Base-by-base conservation (phyloP, 1,140 invertebrate genomes). In the Drosophila neocordata region DNA sequence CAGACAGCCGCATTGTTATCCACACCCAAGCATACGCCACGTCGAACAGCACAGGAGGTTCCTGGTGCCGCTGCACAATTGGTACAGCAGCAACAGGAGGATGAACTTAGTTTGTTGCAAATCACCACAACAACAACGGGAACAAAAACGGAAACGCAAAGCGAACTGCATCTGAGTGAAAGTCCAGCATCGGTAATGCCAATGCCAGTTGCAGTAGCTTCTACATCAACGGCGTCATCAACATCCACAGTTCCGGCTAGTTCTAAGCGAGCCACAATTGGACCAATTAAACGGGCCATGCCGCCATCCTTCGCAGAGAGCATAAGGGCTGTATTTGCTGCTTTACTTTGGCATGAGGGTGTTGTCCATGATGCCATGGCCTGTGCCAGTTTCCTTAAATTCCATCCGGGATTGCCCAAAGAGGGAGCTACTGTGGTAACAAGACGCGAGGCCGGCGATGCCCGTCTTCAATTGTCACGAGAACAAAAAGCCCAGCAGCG, bases 301-400 rank as follows among this genome's bases (percentile, higher is more conserved):
- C 97, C 97, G 73, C 97, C 98, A 0, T 97, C 97, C 0, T 95
- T 98, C 13, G 98, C 97, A 0, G 98, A 99, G 91, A 97, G 97
- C 82, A 92, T 98, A 4, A 93, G 98, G 5, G 96, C 97, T 0
- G 96, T 99, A 0, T 99, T 99, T 92, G 98, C 98, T 0, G 97
- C 98, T 0, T 96, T 99, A 82, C 92, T 99, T 1, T 99, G 98
- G 98, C 98, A 99, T 92, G 98, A 99, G 93, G 98, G 94, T 1
- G 96, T 99, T 44, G 97, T 99, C 0, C 97, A 99, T 91, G 98
- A 99, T 92, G 98, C 98, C 4, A 99, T 99, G 96, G 97, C 98
- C 0, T 98, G 97, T 90, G 97, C 98, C 0, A 97, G 98, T 4
- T 99, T 98, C 90, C 93, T 99, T 0, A 98, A 98, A 92, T 99